Base-by-base conservation (phyloP, 2,888 invertebrate genomes). In the Stenoptilia bipunctidactyla region DNA sequence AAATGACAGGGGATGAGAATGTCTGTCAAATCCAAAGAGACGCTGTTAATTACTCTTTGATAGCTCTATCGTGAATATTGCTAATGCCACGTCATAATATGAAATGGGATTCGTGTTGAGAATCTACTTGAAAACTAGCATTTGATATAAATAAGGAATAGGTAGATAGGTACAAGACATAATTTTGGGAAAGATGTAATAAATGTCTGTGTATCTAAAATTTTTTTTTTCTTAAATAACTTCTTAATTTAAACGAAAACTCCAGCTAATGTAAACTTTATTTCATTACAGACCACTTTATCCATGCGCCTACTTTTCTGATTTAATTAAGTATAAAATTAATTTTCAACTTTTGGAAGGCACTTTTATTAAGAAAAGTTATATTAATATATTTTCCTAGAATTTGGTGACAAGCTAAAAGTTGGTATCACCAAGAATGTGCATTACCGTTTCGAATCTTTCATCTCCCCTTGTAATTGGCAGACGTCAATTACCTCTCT, bases 401-500 rank as follows among this genome's bases (percentile, higher is more conserved):
- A 52, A 53, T 56, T 60, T 39, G 41, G 50, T 49, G 39, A 48
- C 52, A 49, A 51, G 53, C 52, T 55, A 49, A 53, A 61, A 60
- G 52, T 61, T 61, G 53, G 61, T 56, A 62, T 59, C 58, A 58
- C 55, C 56, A 56, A 62, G 55, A 56, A 58, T 60, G 61, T n/a
- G n/a, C n/a, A n/a, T 61, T 66, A 61, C 61, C 52, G 59, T 52
- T 49, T 51, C 53, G 46, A 58, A 63, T 62, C 61, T 53, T 50
- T 48, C 47, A 52, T 49, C 51, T 51, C 66, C 60, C 63, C 68
- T 64, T 63, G 61, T 71, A 73, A 80, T 80, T 71, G 73, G 66
- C 58, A 56, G 60, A 66, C 73, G 74, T 77, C 79, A 75, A 76
- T 79, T 82, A 77, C 69, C 63, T 58, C 62, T 62, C 77, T 74